Evolutionary conservation across 2,113 vertebrate species (phyloP), one percentile per base, ranked within the genome.

Genomic region (Shinisaurus crocodilurus): DNA sequence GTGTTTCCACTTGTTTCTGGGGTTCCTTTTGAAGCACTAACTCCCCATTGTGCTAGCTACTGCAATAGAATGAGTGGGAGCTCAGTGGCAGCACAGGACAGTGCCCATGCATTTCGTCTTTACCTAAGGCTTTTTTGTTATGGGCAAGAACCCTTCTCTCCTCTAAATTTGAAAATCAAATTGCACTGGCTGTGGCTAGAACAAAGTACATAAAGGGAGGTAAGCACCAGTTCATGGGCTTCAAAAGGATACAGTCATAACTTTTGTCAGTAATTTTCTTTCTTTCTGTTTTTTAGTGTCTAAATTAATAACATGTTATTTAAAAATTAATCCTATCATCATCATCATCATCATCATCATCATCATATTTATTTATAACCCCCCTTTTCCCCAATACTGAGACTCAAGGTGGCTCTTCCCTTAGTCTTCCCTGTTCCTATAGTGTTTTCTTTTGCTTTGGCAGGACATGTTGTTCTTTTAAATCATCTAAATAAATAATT

Each of bases 161-260:
- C 2, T 63, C 16, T 63, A 63, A 63, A 57, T 57, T 57, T 6
- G 50, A 37, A 85, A 43, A 85, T 85, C 63, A 69, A 15, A 67
- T 67, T 69, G 63, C 82, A 67, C 29, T 84, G 23, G 34, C 79
- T n/a, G 57, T 6, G 67, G 10, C 29, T 69, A 77, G 40, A 18
- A 18, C 20, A 77, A 45, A 23, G 65, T 50, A 70, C 23, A 85
- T 48, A 45, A 91, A 89, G 12, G 86, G 45, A 29, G 65, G 76
- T 87, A 90, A 90, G 74, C 92, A 34, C 5, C 15, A 81, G 40
- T 29, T 48, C 16, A 54, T 34, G 15, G 40, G 72, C 85, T 85
- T 87, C 40, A 15, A 87, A 91, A 82, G 3, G 32, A 32, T 87
- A 90, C 86, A 34, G 90, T 34, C 76, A 16, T 81, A 20, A 72